Evolutionary conservation across 1,140 invertebrate species (phyloP), one percentile per base, ranked within the genome.

Genomic region (Neodiprion virginianus): DNA sequence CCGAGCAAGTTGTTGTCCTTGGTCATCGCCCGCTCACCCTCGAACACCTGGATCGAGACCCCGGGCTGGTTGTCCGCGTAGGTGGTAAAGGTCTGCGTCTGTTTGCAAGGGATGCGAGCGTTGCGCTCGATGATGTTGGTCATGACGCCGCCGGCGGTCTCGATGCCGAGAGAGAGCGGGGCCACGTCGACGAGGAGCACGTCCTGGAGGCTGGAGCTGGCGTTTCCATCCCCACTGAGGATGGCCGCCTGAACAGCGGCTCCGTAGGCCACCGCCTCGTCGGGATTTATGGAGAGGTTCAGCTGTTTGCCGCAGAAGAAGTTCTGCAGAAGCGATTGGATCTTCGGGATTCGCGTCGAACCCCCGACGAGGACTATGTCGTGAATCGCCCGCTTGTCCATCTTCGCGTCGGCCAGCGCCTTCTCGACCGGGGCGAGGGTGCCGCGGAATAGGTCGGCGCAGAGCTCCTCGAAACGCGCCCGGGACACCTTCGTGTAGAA

Each of bases 341-440:
- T 85, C 80, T 91, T 91, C 1, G 89, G 90, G 71, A 90, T 90
- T 53, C 93, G 88, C 4, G 92, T 94, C 0, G 93, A 94, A 2
- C 93, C 93, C 48, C 93, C 93, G 53, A 94, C 93, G 66, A 94
- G 87, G 1, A 94, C 92, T 65, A 94, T 91, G 75, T 94, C 93
- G 80, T 94, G 89, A 73, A 94, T 92, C 72, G 86, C 80, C 28
- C 86, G 83, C 79, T 94, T 94, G 84, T 93, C 91, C 74, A 94
- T 75, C 82, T 94, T 93, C 53, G 93, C 92, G 84, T 94, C 93
- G 28, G 89, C 84, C 53, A 94, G 83, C n/a, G 93, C 89, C 81
- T 91, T 90, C 79, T 92, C 91, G 1, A 91, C 90, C 5, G 89
- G 90, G 9, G 87, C 84, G 53, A 91, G 79, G 7, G 90, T 91